Conservation (phyloP, 1,140 invertebrate genomes). For the Listronotus bonariensis region DNA sequence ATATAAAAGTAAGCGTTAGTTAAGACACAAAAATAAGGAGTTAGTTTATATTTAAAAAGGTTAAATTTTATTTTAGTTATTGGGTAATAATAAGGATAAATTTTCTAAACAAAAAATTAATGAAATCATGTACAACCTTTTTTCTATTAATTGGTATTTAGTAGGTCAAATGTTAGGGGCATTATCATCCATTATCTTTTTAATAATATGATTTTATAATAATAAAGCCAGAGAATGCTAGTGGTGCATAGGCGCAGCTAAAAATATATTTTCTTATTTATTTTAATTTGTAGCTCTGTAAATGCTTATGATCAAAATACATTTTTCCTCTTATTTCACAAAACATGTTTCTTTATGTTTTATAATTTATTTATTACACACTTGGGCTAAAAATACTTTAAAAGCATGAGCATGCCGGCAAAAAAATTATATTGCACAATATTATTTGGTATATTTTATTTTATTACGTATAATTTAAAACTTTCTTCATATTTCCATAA, state of each 20-base stretch:
- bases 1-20: too few species aligned
- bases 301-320: background rate
- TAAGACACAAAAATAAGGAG: too few species aligned
- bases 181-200: constrained; percentile 39
- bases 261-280: constrained; percentile 2
- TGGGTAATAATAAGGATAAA: background rate
- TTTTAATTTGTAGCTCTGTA: constrained; percentile 6
- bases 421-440: constrained; percentile 6
- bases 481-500: too few species aligned
- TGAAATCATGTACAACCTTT: background rate
- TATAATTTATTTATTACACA: constrained; percentile 10
- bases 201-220: constrained; percentile 27
- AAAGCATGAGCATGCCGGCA: constrained; percentile 23
- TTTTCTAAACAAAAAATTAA: background rate
- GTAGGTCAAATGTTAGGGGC: constrained; percentile 28
- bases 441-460: constrained; percentile 2
- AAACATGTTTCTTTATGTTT: background rate
- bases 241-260: constrained; percentile 36
- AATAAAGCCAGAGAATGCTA: constrained; percentile 49
- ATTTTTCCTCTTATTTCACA: background rate
- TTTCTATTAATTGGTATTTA: background rate
- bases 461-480: background rate
- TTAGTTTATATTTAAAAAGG: too few species aligned
- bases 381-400: constrained; percentile 1
- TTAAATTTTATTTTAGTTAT: background rate